Evolutionary conservation across 2,888 invertebrate genomes (phyloP), one percentile per base, ranked within the genome.

Genomic region (Diaphora mendica): DNA sequence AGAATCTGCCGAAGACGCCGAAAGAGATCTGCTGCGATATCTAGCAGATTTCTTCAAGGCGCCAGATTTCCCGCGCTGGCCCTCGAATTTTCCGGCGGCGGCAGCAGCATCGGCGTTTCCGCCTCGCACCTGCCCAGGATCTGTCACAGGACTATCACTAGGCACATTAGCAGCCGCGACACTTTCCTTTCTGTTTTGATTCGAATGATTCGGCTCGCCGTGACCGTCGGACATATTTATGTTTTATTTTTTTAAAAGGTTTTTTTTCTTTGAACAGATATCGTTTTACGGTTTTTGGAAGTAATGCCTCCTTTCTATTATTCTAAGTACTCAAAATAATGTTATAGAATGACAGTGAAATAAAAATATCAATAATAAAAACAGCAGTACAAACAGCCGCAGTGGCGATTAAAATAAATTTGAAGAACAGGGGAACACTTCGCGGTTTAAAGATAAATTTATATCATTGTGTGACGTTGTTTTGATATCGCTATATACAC

Each of bases 1-100:
- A 35, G 99, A 99, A 93, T 99, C 99, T 72, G 98, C 98, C 59
- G 99, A 99, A 13, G 99, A 99, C 7, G 99, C 99, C 20, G 99
- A 99, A 39, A 99, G 96, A 0, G 99, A 99, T 78, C 99, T 97
- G 90, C 98, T 99, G 72, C 99, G 96, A 90, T 99, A 98, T 71
- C 99, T 96, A 84, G 97, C 98, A 26, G 98, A 97, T 91, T 98
- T 98, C 96, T 98, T 98, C 90, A 98, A 92, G 17, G 98, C 98
- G 79, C 98, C 97, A 5, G 98, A 97, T 87, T 96, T 96, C 76
- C 89, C 94, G 77, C 95, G 90, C 77, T 90, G 94, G 0, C 94
- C 95, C 17, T 95, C 95, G 76, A 95, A 95, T 80, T 95, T 95
- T 17, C 89, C 91, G 23, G 69, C 59, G 8, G 95, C 94, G 72